Evolutionary conservation across 2,113 vertebrate species (phyloP).

Genomic region (Emydura subglobosa): DNA sequence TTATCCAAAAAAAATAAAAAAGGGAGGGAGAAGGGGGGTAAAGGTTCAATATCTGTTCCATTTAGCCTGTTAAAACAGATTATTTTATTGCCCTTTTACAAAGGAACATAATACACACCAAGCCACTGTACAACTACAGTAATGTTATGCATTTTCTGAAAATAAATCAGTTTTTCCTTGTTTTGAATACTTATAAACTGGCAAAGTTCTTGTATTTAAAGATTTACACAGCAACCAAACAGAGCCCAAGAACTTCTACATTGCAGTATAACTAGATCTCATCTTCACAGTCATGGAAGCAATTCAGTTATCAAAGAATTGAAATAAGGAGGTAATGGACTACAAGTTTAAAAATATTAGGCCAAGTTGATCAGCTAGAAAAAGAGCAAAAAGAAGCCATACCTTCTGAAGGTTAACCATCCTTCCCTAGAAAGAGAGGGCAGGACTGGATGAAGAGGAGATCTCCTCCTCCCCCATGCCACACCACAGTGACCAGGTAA

Average conservation of each 20-base stretch:
- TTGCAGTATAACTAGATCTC: background rate
- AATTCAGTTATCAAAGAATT: background rate
- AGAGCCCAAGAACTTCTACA: background rate
- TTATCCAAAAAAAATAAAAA: background rate
- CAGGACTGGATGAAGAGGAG: background rate
- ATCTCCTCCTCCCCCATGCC: background rate
- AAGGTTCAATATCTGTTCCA: rapidly evolving
- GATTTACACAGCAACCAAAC: background rate
- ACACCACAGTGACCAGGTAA: background rate
- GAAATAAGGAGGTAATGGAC: background rate
- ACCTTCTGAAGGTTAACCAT: background rate
- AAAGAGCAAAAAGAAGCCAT: background rate
- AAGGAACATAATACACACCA: no score
- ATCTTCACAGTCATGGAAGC: background rate
- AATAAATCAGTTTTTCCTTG: background rate
- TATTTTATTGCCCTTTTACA: no score
- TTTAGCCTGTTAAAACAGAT: no score
- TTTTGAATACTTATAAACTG: background rate
- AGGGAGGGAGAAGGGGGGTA: no score
- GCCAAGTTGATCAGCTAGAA: background rate
- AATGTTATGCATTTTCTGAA: background rate
- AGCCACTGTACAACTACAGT: background rate
- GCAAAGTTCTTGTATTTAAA: background rate
- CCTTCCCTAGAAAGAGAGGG: background rate
- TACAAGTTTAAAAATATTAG: background rate